These are phyloP conservation scores for Paraescarpia echinospica DNA, from an alignment of 1,140 invertebrate genomes.

Conservation along the genomic window DNA sequence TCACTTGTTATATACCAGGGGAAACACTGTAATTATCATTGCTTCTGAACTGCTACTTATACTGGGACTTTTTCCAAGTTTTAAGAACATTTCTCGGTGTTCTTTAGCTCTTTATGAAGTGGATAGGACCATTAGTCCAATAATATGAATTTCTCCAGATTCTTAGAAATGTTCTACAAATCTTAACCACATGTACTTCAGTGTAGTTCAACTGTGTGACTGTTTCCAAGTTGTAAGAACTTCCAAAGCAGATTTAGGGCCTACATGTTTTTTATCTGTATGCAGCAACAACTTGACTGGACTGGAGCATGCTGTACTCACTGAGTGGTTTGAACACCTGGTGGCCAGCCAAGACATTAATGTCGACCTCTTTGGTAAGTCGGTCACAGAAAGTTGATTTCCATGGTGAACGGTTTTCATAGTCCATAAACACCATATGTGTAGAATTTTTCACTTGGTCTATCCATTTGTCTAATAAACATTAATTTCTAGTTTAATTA, in stretches of 20 bases:
- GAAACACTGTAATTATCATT: no score
- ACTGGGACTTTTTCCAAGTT: neutral
- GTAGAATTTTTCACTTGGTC: slow-evolving; percentile 11
- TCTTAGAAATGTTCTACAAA: no score
- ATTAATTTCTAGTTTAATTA: slow-evolving; percentile 1
- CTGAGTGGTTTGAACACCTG: slow-evolving; percentile 84
- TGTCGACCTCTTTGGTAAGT: slow-evolving; percentile 81
- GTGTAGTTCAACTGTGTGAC: no score
- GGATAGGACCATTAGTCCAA: no score
- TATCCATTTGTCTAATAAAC: neutral
- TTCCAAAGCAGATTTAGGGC: no score
- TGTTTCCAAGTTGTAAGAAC: no score
- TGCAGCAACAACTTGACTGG: slow-evolving; percentile 61
- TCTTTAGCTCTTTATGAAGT: slow-evolving; percentile 3
- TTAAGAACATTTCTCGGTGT: neutral
- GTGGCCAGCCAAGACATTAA: slow-evolving; percentile 70
- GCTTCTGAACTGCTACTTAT: no score
- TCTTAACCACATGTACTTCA: no score
- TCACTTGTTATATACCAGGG: no score
- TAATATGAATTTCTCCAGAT: no score
- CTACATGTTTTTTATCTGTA: slow-evolving; percentile 6
- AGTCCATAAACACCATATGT: no score
- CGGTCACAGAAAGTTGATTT: neutral
- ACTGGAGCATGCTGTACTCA: slow-evolving; percentile 72
- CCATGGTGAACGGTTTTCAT: neutral